These are phyloP conservation scores for Ceratotherium simum DNA, from an alignment of 2,113 vertebrate species.

Conservation along the genomic window DNA sequence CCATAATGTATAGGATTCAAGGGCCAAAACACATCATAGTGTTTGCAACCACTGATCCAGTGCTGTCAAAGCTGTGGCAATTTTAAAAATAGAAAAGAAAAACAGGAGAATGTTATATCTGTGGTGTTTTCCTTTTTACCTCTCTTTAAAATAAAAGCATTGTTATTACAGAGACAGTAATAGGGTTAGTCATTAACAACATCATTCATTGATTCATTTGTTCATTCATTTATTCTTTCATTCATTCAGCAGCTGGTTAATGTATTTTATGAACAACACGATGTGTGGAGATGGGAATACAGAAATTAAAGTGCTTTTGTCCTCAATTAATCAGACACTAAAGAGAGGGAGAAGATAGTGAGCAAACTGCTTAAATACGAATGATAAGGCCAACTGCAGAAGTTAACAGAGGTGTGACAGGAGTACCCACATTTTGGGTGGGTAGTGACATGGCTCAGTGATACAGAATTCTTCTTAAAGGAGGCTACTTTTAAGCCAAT, in stretches of 20 bases:
- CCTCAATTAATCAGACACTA: not conserved
- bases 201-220: too few relatives aligned
- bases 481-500: not conserved
- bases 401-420: not conserved
- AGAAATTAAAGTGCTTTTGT: not conserved
- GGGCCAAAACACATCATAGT: slow-evolving; percentile 57
- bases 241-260: not conserved
- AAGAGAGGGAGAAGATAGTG: not conserved
- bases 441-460: not conserved
- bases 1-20: slow-evolving; percentile 47
- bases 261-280: not conserved
- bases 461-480: not conserved
- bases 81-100: not conserved
- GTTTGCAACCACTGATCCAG: slow-evolving; percentile 61
- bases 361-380: not conserved
- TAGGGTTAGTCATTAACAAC: too few relatives aligned
- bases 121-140: not conserved
- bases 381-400: not conserved
- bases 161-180: not conserved
- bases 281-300: not conserved
- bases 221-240: not conserved
- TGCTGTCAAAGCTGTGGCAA: slow-evolving; percentile 71
- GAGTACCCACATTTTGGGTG: too few relatives aligned
- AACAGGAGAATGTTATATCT: not conserved
- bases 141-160: not conserved